Conservation (phyloP, 2,797 vertebrate genomes). For the Anniella stebbinsi region DNA sequence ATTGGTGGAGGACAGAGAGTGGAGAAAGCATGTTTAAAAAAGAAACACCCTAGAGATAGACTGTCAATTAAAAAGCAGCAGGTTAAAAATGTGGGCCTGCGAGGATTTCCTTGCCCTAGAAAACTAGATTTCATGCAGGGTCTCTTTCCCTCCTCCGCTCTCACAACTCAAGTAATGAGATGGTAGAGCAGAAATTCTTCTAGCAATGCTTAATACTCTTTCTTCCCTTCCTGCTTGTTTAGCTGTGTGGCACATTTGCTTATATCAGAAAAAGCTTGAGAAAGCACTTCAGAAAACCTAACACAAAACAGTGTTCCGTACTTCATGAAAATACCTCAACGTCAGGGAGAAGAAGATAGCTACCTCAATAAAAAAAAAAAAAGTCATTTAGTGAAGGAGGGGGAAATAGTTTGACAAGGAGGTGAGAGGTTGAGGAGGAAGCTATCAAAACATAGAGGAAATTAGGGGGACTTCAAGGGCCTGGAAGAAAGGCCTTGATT, state of each 20-base stretch:
- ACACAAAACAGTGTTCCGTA: conserved; percentile 66
- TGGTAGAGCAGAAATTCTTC: neutral
- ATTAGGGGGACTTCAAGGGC: neutral
- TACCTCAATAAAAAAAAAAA: conserved; percentile 31
- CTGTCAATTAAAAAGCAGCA: conserved; percentile 75
- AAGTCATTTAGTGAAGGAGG: conserved; percentile 34
- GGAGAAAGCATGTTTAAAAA: conserved; percentile 68
- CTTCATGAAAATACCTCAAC: conserved; percentile 43
- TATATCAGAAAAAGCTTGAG: conserved; percentile 58
- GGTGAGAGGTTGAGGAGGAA: conserved; percentile 29
- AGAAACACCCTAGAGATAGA: conserved; percentile 71
- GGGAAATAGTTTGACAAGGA: conserved; percentile 42
- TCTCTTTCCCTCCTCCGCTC: conserved; percentile 10
- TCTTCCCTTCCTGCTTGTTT: conserved; percentile 60
- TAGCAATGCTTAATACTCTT: neutral
- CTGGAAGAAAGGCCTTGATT: neutral
- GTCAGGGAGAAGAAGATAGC: conserved; percentile 20
- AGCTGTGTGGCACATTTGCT: conserved; percentile 67
- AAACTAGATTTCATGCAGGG: conserved; percentile 66
- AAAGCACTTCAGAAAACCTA: conserved; percentile 58
- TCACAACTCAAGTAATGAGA: conserved; percentile 4
- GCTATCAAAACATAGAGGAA: neutral
- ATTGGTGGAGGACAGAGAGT: conserved; percentile 54
- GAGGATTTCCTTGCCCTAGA: conserved; percentile 76
- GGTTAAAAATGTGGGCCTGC: conserved; percentile 74